phyloP scores from a whole-genome alignment of 2,797 vertebrate genomes.

The Rhincodon typus region DNA sequence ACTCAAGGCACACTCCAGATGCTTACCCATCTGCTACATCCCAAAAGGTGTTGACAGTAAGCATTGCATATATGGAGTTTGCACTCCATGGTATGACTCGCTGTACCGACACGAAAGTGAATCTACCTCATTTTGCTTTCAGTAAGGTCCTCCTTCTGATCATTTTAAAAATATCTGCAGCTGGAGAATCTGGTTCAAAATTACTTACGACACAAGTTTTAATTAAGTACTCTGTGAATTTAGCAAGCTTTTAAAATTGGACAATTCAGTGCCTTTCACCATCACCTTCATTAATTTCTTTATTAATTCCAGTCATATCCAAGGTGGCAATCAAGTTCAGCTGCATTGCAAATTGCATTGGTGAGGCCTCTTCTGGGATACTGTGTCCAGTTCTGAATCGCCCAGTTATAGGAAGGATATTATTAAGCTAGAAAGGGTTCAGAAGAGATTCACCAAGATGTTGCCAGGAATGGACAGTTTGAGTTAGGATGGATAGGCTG shows the following conservation, averaged over 20 bases:
- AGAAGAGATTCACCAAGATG: too few species aligned
- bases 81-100: conserved; percentile 59
- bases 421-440: too few species aligned
- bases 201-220: conserved; percentile 52
- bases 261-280: conserved; percentile 49
- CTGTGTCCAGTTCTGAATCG: too few species aligned
- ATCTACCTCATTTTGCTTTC: conserved; percentile 64
- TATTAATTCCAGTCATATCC: not conserved
- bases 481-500: too few species aligned
- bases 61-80: conserved; percentile 57
- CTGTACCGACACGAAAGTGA: conserved; percentile 68
- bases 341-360: not conserved
- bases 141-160: conserved; percentile 51
- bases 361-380: too few species aligned
- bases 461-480: too few species aligned
- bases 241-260: conserved; percentile 62
- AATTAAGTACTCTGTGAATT: conserved; percentile 73
- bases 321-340: not conserved
- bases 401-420: too few species aligned
- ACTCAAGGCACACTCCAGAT: conserved; percentile 56
- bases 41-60: conserved; percentile 63
- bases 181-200: conserved; percentile 57
- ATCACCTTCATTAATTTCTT: not conserved
- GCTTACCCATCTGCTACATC: conserved; percentile 60
- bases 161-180: conserved; percentile 58